Evolutionary conservation across 1,140 invertebrate species (phyloP).

Genomic region (Platyscapa corneri): DNA sequence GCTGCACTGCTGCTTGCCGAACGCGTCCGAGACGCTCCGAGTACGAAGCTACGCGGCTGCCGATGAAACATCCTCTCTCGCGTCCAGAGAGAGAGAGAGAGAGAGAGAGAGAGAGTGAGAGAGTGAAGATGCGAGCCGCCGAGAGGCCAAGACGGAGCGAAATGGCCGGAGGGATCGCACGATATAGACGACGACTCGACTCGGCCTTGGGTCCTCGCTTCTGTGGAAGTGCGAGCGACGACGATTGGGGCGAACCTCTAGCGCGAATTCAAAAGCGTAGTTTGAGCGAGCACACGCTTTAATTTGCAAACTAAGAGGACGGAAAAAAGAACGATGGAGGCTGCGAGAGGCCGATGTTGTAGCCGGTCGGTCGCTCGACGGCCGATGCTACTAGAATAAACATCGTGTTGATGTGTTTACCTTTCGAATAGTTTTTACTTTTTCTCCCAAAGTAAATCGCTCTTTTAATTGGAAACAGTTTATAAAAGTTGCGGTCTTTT

Average conservation of each 20-base stretch:
- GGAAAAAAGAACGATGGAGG: not conserved
- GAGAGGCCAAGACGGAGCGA: not conserved
- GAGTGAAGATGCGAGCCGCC: not conserved
- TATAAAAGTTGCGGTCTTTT: too few relatives aligned
- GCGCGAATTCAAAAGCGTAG: not conserved
- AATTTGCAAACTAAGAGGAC: not conserved
- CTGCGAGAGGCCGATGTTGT: too few relatives aligned
- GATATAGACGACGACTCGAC: not conserved
- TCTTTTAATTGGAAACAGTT: too few relatives aligned
- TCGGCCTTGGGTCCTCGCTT: constrained; percentile 9
- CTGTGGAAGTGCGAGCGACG: not conserved
- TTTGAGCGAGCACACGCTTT: not conserved
- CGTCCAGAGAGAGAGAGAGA: not conserved
- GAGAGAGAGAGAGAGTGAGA: not conserved
- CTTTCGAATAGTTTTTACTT: too few relatives aligned
- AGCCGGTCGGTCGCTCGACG: too few relatives aligned
- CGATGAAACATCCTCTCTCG: not conserved
- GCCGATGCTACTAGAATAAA: too few relatives aligned
- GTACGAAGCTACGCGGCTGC: not conserved
- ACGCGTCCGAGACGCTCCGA: not conserved
- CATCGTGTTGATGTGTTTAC: too few relatives aligned
- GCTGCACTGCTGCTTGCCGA: not conserved
- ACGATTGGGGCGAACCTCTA: not conserved
- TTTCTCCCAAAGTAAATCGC: too few relatives aligned
- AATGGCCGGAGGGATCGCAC: too few relatives aligned